phyloP scores from a whole-genome alignment of 2,888 invertebrate genomes.

The Hyposoter didymator region DNA sequence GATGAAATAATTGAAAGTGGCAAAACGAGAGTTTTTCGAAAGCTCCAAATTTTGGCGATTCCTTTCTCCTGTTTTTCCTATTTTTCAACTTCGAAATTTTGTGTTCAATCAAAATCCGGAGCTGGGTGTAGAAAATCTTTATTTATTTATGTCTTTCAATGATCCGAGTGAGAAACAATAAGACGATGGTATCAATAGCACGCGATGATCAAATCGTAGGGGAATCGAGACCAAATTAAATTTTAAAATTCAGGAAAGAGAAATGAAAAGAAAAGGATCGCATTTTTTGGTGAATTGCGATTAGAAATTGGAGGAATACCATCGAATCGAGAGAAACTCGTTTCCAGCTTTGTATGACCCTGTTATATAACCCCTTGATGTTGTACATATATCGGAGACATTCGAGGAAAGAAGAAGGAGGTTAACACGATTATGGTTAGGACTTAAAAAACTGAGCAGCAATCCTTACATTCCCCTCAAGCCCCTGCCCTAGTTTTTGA shows the following conservation, averaged over 20 bases:
- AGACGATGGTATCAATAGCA: neutral
- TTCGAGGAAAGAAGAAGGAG: constrained; percentile 42
- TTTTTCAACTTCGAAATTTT: constrained; percentile 24
- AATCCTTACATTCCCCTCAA: constrained; percentile 63
- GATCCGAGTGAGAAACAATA: neutral
- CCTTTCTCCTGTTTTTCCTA: constrained; percentile 9
- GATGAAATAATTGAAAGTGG: constrained; percentile 17
- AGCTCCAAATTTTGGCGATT: constrained; percentile 25
- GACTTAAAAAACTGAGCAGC: constrained; percentile 53
- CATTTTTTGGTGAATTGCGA: constrained; percentile 18
- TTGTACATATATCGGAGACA: constrained; percentile 62
- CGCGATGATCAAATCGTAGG: neutral
- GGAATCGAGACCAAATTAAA: neutral
- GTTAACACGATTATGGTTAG: constrained; percentile 44
- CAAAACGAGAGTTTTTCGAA: constrained; percentile 24
- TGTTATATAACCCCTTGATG: constrained; percentile 62
- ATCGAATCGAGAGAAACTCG: neutral
- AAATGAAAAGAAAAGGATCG: neutral
- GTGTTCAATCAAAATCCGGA: neutral
- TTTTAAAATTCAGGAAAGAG: neutral
- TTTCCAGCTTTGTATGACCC: constrained; percentile 51
- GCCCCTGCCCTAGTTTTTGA: constrained; percentile 37
- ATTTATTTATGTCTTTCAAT: neutral
- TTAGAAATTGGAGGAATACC: constrained; percentile 5
- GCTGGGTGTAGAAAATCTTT: neutral